Base-by-base conservation (phyloP, 1,140 invertebrate genomes). In the Philopotamus ludificatus region DNA sequence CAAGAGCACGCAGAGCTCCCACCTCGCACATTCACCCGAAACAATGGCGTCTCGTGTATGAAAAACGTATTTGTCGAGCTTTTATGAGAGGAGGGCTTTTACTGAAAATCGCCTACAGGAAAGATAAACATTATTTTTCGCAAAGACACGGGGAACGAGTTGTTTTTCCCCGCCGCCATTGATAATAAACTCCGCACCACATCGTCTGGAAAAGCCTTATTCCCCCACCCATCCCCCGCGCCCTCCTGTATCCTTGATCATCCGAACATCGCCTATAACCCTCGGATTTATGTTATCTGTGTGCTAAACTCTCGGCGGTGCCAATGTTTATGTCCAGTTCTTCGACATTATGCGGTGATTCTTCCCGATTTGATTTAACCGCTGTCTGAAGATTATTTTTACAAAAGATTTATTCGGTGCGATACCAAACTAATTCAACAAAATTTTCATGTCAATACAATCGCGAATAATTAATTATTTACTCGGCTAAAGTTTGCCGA, bases 91-190 rank as follows among this genome's bases (percentile, higher is more conserved):
- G 44, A 65, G 54, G 58, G 63, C 63, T 57, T 65, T 65, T 65
- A 65, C 63, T 34, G 63, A 45, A 57, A 65, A 65, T 57, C 53
- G 54, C 53, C 50, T 58, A 51, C 61, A 59, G 66, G 54, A 68
- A 68, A 64, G 47, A 63, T 68, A 59, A 64, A 63, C 66, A 42
- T 54, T 68, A 63, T 63, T 63, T 64, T 68, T 63, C 53, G 60
- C 60, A 67, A 50, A 67, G 51, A 67, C 57, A 64, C 44, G 60
- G 20, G 23, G 28, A 18, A 22, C 39, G 23, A 50, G 51, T 54
- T 57, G 61, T 68, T 68, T 63, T 68, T 67, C 44, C 21, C 18
- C n/a, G 18, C 18, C 15, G 10, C 18, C 18, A 50, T 20, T 18
- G 15, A 50, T 18, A 50, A 20, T 50, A 50, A 4, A 50, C 47